Evolutionary conservation across 2,113 vertebrate genomes (phyloP).

Genomic region (Pachypanchax playfairii): DNA sequence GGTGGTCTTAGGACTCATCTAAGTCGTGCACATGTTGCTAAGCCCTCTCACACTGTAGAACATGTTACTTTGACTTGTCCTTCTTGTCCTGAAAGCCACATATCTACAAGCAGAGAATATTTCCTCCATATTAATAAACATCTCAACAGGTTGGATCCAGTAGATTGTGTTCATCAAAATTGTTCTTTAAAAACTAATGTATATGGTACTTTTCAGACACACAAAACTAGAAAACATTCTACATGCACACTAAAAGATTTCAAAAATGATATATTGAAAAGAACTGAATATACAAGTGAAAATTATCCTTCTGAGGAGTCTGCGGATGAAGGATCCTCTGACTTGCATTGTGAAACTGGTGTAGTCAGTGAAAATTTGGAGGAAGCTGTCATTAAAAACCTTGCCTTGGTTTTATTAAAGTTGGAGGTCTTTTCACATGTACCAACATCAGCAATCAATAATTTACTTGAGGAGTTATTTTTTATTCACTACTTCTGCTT

Average conservation of each 20-base stretch:
- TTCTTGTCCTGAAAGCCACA: neutral
- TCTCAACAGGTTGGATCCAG: neutral
- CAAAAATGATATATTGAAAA: neutral
- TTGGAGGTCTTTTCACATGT: constrained; percentile 3
- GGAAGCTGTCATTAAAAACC: neutral
- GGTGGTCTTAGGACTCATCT: neutral
- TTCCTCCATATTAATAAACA: constrained; percentile 1
- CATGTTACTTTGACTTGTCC: neutral
- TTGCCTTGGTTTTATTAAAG: neutral
- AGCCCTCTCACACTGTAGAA: neutral
- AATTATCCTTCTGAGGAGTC: neutral
- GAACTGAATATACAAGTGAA: neutral
- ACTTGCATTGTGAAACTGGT: too few relatives aligned
- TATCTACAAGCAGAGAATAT: neutral
- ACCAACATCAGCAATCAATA: neutral
- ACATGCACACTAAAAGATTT: neutral
- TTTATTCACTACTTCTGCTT: neutral
- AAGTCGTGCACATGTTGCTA: neutral
- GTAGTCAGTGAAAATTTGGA: neutral
- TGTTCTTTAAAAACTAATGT: neutral
- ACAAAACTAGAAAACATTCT: neutral
- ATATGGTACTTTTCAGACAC: neutral
- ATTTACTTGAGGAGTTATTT: neutral
- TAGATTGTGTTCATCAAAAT: neutral
- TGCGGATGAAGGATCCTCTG: neutral